These are phyloP conservation scores for Leucoptera coffeella DNA, from an alignment of 2,888 invertebrate genomes.

Conservation along the genomic window DNA sequence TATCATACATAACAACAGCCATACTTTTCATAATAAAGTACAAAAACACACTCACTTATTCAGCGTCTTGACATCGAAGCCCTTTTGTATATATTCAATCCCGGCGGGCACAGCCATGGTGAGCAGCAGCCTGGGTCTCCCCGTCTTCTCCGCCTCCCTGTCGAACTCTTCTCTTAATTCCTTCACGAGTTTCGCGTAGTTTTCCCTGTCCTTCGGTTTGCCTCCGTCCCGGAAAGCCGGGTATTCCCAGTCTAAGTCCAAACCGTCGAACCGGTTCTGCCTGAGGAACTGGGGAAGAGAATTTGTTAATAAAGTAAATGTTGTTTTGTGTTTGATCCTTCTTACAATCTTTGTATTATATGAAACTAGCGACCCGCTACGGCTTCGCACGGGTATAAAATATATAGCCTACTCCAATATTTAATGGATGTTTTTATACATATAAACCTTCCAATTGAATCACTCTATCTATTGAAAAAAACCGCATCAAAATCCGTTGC, in stretches of 20 bases:
- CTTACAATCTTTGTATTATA: too few species aligned
- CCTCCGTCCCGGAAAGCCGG: constrained; percentile 77
- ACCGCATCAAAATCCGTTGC: too few species aligned
- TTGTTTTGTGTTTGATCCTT: too few species aligned
- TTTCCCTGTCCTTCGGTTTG: constrained; percentile 74
- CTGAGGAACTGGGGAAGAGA: constrained; percentile 58
- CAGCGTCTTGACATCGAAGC: constrained; percentile 83
- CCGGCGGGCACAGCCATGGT: constrained; percentile 95
- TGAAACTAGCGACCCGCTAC: too few species aligned
- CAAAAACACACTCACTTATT: constrained; percentile 57
- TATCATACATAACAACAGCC: too few species aligned
- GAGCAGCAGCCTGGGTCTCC: constrained; percentile 68
- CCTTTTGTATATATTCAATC: constrained; percentile 87
- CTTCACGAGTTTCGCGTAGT: constrained; percentile 83
- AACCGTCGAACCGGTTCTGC: constrained; percentile 88
- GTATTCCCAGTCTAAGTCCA: constrained; percentile 91
- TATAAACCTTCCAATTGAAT: too few species aligned
- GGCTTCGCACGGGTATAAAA: too few species aligned
- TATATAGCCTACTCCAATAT: too few species aligned
- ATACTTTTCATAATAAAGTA: background rate
- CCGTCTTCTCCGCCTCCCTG: constrained; percentile 76
- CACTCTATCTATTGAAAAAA: too few species aligned
- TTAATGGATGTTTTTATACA: too few species aligned
- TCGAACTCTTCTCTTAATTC: constrained; percentile 88
- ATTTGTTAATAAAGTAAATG: too few species aligned